Conservation (phyloP, 1,140 invertebrate genomes). For the Maniola jurtina region DNA sequence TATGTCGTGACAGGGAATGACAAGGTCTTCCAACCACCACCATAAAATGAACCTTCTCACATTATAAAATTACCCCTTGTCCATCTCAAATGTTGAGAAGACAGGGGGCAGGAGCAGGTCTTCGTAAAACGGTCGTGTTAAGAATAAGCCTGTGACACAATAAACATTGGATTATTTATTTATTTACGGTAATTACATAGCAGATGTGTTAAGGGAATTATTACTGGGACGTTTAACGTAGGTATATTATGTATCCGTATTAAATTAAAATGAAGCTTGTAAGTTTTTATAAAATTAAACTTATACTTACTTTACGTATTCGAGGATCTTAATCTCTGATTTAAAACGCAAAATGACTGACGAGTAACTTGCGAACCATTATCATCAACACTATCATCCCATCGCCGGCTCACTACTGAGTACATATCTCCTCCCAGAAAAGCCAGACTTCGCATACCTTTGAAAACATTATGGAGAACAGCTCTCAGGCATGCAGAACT, state of each 20-base stretch:
- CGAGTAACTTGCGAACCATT: too few species aligned
- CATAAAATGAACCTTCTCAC: slow-evolving; percentile 33
- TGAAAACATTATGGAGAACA: too few species aligned
- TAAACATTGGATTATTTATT: slow-evolving; percentile 69
- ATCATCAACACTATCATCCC: too few species aligned
- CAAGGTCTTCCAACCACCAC: slow-evolving; percentile 55
- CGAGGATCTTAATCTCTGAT: too few species aligned
- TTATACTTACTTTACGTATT: too few species aligned
- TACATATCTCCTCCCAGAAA: too few species aligned
- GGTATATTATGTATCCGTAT: slow-evolving; percentile 12
- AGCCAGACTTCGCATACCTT: too few species aligned
- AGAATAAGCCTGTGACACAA: slow-evolving; percentile 66
- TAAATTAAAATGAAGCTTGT: not conserved
- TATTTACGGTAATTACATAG: slow-evolving; percentile 64
- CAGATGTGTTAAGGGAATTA: slow-evolving; percentile 53
- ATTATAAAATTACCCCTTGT: not conserved
- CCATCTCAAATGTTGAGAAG: not conserved
- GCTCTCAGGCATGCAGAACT: too few species aligned
- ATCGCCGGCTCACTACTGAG: too few species aligned
- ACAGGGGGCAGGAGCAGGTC: slow-evolving; percentile 28
- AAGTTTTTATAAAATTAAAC: too few species aligned
- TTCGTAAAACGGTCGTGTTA: slow-evolving; percentile 32
- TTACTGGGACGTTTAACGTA: slow-evolving; percentile 18
- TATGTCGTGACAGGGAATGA: slow-evolving; percentile 66
- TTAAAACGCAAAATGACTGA: too few species aligned